Evolutionary conservation across 1,140 invertebrate species (phyloP), one percentile per base, ranked within the genome.

Genomic region (Drosophila neocordata): DNA sequence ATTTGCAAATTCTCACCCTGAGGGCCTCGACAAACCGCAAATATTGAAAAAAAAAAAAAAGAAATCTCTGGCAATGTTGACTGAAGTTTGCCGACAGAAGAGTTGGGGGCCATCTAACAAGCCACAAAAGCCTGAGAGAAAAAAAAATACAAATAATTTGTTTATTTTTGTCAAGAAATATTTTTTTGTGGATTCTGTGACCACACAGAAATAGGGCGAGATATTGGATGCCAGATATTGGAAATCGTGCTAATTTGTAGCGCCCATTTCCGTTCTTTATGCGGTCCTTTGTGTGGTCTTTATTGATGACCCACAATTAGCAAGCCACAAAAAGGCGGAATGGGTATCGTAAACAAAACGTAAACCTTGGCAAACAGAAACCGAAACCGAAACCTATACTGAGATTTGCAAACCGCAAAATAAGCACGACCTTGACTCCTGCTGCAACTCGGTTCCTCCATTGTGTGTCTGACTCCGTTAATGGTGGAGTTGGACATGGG

Each of bases 261-360:
- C 73, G 60, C 63, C 80, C 80, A 84, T 84, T 84, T 84, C 81
- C 81, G 80, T 80, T 84, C 80, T 79, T 84, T 69, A 76, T 84
- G 79, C 57, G 52, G 38, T 77, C 73, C 60, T 77, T 75, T 79
- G 77, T 79, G 77, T 58, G 77, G 77, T 79, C 77, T 70, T 82
- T 83, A 83, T 74, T 79, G 79, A 82, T 83, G 74, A 76, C 69
- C 79, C 75, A 71, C 70, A 82, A 82, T 81, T 81, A 81, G 79
- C 79, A 73, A 52, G 64, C 73, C 77, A 61, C 77, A 75, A 67
- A 75, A 62, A 35, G 69, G 51, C 35, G 15, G 22, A 24, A 24
- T 24, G 22, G 38, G 55, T 24, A 55, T 63, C 79, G 75, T 82
- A 82, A 82, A 82, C 79, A 82, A 82, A 69, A 66, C 75, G 83